These are phyloP conservation scores for Clinocottus analis DNA, from an alignment of 2,113 vertebrate species.

Conservation along the genomic window DNA sequence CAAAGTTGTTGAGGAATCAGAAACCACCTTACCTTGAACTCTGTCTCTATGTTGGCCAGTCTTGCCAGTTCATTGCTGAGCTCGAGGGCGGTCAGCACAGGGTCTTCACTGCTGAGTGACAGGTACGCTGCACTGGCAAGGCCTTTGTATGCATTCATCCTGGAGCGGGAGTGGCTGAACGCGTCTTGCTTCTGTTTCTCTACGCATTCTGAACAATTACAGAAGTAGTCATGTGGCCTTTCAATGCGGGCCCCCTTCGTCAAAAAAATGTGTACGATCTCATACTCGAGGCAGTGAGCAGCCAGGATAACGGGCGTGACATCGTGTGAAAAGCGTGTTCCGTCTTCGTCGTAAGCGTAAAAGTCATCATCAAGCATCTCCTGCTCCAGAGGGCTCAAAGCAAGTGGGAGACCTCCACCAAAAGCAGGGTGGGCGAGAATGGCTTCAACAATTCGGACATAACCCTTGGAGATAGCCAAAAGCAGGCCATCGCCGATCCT, in stretches of 20 bases:
- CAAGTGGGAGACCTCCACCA: slow-evolving; percentile 89
- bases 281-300: slow-evolving; percentile 97
- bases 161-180: slow-evolving; percentile 95
- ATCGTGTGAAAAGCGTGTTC: slow-evolving; percentile 96
- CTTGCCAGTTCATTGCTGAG: slow-evolving; percentile 97
- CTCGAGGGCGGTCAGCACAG: slow-evolving; percentile 94
- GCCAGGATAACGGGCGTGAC: slow-evolving; percentile 95
- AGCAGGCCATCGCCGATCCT: slow-evolving; percentile 93
- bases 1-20: not conserved
- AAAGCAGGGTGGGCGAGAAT: slow-evolving; percentile 94
- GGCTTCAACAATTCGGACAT: slow-evolving; percentile 96
- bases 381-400: slow-evolving; percentile 92
- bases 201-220: slow-evolving; percentile 91
- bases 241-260: slow-evolving; percentile 94
- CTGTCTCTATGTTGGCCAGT: slow-evolving; percentile 98
- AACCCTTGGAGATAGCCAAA: slow-evolving; percentile 96
- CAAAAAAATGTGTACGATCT: slow-evolving; percentile 96
- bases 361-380: slow-evolving; percentile 95
- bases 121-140: slow-evolving; percentile 96
- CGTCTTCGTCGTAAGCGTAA: slow-evolving; percentile 96
- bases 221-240: slow-evolving; percentile 97
- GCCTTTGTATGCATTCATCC: slow-evolving; percentile 98
- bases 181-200: slow-evolving; percentile 95
- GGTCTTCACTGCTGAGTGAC: slow-evolving; percentile 95
- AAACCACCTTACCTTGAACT: slow-evolving; percentile 92